Evolutionary conservation across 2,113 vertebrate genomes (phyloP), one percentile per base, ranked within the genome.

Genomic region (Romanogobio albipinnatus): DNA sequence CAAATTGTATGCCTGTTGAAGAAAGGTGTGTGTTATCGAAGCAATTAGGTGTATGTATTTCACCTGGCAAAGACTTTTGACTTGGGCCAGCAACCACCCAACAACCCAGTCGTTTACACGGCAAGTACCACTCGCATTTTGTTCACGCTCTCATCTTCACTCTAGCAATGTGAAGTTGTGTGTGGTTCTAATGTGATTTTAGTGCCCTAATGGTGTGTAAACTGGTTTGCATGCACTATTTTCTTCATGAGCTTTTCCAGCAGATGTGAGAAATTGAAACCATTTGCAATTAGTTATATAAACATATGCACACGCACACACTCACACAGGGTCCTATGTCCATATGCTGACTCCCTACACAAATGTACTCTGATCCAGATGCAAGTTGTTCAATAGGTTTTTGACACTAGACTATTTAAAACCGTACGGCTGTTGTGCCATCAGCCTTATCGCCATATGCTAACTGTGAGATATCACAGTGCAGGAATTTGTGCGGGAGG

Each of bases 401-500:
- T 81, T 81, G 79, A 82, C 80, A 47, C 29, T 64, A 19, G 56
- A 56, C 68, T 75, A 51, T 64, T 74, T 76, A 56, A 86, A 75
- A 36, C 78, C 4, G 0, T 58, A 58, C 47, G 70, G 71, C 70
- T 64, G 43, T 74, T 24, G 4, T 8, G 56, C 77, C 49, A 5
- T 81, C 45, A 53, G 29, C 19, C 29, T 85, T 81, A 85, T 85
- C 53, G 15, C 3, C 79, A 85, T 71, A 39, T 73, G 62, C 39
- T 62, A 36, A 58, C 29, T 85, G 19, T 56, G 82, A 39, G 36
- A 76, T 68, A 56, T 84, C 76, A 76, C 26, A 71, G 58, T 29
- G 49, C 47, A 39, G 87, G 86, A 86, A 85, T 86, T 68, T 86
- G 51, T 77, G 66, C 19, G 62, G 87, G 59, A n/a, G 82, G 36